phyloP scores from a whole-genome alignment of 2,797 vertebrate species.

The Diglossa cyanea region DNA sequence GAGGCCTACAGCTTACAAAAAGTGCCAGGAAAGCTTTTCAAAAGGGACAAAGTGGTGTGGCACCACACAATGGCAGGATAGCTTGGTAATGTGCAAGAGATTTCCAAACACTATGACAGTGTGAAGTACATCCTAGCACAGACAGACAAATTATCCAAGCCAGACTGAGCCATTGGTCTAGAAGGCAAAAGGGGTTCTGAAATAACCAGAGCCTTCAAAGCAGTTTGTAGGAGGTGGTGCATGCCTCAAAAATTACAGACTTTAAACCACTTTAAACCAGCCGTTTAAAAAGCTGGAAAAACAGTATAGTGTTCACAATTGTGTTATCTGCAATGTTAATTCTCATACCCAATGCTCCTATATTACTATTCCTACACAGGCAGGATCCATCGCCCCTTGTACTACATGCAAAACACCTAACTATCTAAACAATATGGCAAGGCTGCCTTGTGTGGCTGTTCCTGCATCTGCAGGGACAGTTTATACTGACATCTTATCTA shows the following conservation, averaged over 20 bases:
- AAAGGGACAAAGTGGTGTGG: neutral
- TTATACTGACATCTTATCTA: neutral
- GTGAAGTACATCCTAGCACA: neutral
- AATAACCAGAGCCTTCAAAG: neutral
- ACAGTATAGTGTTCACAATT: neutral
- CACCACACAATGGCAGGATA: neutral
- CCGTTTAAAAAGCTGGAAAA: neutral
- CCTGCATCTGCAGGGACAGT: neutral
- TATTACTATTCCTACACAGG: neutral
- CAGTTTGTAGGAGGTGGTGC: neutral
- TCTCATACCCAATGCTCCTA: neutral
- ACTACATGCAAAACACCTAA: neutral
- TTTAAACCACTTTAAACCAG: neutral
- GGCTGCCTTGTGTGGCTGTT: neutral
- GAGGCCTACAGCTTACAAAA: neutral
- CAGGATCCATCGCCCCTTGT: neutral
- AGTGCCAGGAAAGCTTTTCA: neutral
- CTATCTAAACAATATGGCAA: neutral
- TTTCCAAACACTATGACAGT: neutral
- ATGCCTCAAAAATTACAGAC: neutral
- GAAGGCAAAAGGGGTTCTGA: neutral
- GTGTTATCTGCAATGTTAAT: neutral
- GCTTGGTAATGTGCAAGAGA: neutral
- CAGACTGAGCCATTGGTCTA: neutral
- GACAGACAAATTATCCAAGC: neutral